Base-by-base conservation (phyloP, 2,888 invertebrate species). In the Tiliacea aurago region DNA sequence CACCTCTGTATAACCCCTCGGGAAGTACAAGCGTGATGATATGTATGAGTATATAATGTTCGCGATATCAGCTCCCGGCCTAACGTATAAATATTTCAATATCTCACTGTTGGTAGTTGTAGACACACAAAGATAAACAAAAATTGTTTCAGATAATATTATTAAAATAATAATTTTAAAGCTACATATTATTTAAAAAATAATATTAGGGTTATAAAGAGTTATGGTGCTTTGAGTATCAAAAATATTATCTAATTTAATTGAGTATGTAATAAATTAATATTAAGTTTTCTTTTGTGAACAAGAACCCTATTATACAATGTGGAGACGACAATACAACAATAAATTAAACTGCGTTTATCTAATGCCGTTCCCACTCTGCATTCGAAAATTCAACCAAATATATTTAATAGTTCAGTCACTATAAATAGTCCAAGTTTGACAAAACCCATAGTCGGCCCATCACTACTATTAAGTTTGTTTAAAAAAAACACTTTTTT, bases 181-280 rank as follows among this genome's bases (percentile, higher is more conserved):
- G 15, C 41, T 68, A 67, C 3, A 64, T 82, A 68, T 84, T 70
- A 80, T 70, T 80, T 80, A 4, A 15, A 49, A 73, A 83, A 67
- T 78, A 73, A 81, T 83, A 76, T 80, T 73, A 70, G 80, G 47
- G 61, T 55, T 79, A 73, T 70, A 53, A 78, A 84, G 71, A 70
- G 76, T 84, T 86, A 86, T 86, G 86, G 84, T 85, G 84, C 84
- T 85, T 83, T 81, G 68, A 81, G 84, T 83, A 83, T 81, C 80
- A 79, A 83, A 80, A 72, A 55, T 49, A 78, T 62, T 56, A 28
- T 73, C 11, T 51, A 13, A 65, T 64, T 70, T 69, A 59, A 64
- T 70, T 67, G 55, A 65, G 23, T 62, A 51, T 51, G 20, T 77
- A 47, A 53, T 62, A 51, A 18, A 33, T n/a, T 58, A 47, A 51